Conservation (phyloP, 2,113 vertebrate genomes). For the Leptobrachium leishanense region DNA sequence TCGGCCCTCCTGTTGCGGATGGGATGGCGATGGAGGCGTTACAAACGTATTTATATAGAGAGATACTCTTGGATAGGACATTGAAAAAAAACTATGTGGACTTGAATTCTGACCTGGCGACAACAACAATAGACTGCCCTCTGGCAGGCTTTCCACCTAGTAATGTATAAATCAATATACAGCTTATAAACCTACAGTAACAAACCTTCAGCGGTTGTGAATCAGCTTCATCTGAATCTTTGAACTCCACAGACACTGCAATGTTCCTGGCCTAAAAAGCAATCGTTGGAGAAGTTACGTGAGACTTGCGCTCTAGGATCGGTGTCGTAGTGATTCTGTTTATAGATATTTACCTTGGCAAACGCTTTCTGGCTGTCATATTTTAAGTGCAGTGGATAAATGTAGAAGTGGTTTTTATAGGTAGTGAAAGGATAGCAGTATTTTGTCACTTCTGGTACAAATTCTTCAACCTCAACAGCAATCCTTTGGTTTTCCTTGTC, state of each 20-base stretch:
- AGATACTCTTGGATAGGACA: too few relatives aligned
- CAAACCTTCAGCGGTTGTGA: constrained; percentile 78
- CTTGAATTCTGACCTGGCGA: too few relatives aligned
- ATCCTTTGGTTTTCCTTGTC: constrained; percentile 76
- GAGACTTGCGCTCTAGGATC: background rate
- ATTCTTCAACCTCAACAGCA: constrained; percentile 89
- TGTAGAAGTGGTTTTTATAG: constrained; percentile 93
- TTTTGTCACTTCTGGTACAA: constrained; percentile 87
- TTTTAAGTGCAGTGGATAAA: constrained; percentile 91
- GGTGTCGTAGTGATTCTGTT: background rate
- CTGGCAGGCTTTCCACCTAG: too few relatives aligned
- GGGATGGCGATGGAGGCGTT: too few relatives aligned
- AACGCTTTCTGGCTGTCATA: constrained; percentile 97
- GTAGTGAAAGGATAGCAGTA: constrained; percentile 90
- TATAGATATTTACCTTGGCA: constrained; percentile 80
- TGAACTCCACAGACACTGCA: constrained; percentile 87
- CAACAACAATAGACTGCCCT: too few relatives aligned
- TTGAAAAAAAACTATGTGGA: too few relatives aligned
- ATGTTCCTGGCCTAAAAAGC: constrained; percentile 87
- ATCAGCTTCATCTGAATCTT: constrained; percentile 88
- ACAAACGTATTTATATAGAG: too few relatives aligned
- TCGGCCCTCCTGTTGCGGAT: too few relatives aligned
- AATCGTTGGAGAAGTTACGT: constrained; percentile 8
- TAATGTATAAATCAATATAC: too few relatives aligned
- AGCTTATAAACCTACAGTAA: background rate